phyloP scores from a whole-genome alignment of 1,140 invertebrate species.

The Pogonus chalceus region DNA sequence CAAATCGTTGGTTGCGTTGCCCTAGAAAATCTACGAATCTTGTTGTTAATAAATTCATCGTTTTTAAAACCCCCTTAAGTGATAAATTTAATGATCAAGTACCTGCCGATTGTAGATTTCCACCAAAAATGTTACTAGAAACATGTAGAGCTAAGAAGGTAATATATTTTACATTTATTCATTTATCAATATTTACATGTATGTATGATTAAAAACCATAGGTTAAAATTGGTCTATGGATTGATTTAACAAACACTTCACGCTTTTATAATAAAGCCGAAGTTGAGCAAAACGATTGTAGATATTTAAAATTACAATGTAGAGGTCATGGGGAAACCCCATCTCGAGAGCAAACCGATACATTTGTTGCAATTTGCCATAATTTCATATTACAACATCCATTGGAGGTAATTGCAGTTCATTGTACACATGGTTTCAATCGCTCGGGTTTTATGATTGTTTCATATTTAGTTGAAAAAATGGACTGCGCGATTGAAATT shows the following conservation, averaged over 20 bases:
- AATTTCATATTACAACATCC: conserved; percentile 73
- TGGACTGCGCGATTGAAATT: conserved; percentile 67
- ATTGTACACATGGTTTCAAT: conserved; percentile 99
- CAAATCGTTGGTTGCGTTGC: conserved; percentile 85
- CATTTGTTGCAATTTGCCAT: conserved; percentile 68
- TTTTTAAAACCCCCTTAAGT: conserved; percentile 87
- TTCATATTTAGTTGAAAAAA: conserved; percentile 77
- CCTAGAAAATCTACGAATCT: conserved; percentile 70
- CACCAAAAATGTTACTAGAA: conserved; percentile 72
- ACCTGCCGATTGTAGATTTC: conserved; percentile 67
- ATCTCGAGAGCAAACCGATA: conserved; percentile 60
- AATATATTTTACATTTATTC: conserved; percentile 14
- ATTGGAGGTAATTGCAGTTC: conserved; percentile 75
- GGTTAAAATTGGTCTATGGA: conserved; percentile 86
- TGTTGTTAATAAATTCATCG: conserved; percentile 72
- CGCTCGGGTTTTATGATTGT: conserved; percentile 91
- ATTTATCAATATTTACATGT: not conserved
- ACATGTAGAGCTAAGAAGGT: conserved; percentile 63
- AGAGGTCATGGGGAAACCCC: conserved; percentile 76
- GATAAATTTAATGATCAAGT: conserved; percentile 68
- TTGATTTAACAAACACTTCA: conserved; percentile 91
- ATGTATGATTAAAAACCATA: conserved; percentile 26
- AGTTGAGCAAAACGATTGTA: conserved; percentile 62
- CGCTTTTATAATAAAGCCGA: conserved; percentile 81
- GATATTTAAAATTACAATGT: conserved; percentile 81